Conservation (phyloP, 2,888 invertebrate genomes). For the Sinodicranocentrus sp. region DNA sequence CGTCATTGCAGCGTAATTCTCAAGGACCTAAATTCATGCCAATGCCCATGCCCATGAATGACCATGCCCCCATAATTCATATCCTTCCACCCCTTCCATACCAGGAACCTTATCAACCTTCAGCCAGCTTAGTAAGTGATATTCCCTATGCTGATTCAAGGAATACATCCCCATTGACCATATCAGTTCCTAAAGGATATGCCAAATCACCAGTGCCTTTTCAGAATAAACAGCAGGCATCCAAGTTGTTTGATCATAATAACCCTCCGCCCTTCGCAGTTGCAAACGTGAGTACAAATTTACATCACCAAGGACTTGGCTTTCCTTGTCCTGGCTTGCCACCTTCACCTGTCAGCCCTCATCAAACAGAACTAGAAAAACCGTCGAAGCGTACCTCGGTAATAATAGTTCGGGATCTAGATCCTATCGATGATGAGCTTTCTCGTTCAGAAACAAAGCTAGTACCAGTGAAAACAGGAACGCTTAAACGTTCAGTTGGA, state of each 20-base stretch:
- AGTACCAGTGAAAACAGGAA: slow-evolving; percentile 74
- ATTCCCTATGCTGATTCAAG: slow-evolving; percentile 75
- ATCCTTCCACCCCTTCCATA: slow-evolving; percentile 71
- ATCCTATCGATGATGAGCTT: slow-evolving; percentile 70
- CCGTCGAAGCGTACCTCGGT: slow-evolving; percentile 54
- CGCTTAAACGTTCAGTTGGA: slow-evolving; percentile 73
- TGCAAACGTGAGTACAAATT: too few relatives aligned
- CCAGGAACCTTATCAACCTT: slow-evolving; percentile 72
- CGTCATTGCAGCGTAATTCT: slow-evolving; percentile 62
- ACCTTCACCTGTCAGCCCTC: too few relatives aligned
- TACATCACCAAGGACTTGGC: too few relatives aligned
- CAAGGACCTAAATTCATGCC: slow-evolving; percentile 42
- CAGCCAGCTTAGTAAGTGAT: slow-evolving; percentile 61
- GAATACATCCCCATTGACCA: slow-evolving; percentile 72
- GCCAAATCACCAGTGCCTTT: slow-evolving; percentile 34
- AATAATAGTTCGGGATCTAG: slow-evolving; percentile 73
- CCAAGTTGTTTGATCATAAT: too few relatives aligned
- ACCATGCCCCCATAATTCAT: slow-evolving; percentile 48
- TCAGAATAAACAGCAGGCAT: slow-evolving; percentile 9
- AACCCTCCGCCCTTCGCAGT: too few relatives aligned
- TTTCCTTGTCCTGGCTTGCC: too few relatives aligned
- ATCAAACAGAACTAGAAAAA: slow-evolving; percentile 17
- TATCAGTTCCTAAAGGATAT: slow-evolving; percentile 64
- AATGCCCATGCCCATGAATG: slow-evolving; percentile 9
- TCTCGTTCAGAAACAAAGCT: slow-evolving; percentile 64